Base-by-base conservation (phyloP, 2,797 vertebrate genomes). In the Australoheros facetus region DNA sequence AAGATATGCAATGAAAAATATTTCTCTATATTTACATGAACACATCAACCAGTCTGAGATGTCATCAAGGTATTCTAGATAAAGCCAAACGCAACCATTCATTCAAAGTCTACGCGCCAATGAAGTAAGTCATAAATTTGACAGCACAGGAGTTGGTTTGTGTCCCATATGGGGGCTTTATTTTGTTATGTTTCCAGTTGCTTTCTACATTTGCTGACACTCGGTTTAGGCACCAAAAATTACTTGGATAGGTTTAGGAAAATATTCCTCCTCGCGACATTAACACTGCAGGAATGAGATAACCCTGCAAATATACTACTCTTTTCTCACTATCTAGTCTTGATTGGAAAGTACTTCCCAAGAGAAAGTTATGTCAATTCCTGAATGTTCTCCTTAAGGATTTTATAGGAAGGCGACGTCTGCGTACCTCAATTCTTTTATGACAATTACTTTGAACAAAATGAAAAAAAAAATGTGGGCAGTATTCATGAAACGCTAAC, bases 221-320 rank as follows among this genome's bases (percentile, higher is more conserved):
- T 51, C 12, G 23, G 16, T 30, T 59, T n/a, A 34, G 30, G 57
- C 30, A 59, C 11, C 4, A 59, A 59, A 59, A 59, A 34, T 12
- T 48, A 64, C 0, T 32, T 32, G 32, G 32, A 42, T 64, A 45
- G 21, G 17, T 64, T 45, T 42, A 26, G 4, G 3, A 64, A 64
- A 42, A 26, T 42, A 64, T 2, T 13, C 21, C 37, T 64, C 37
- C 21, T 45, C 5, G 13, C 13, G 16, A 45, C 2, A 45, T 45
- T 45, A 45, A 45, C 13, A 5, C 42, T 5, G 13, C 42, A 16
- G 3, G 0, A 6, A 17, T 45, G 21, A 0, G 9, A 64, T 2
- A 51, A n/a, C 4, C 19, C 6, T 0, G 60, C 37, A 64, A 64
- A 28, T 14, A 64, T 3, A 1, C 8, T 45, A 21, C 37, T 45